These are phyloP conservation scores for Podarcis raffonei DNA, from an alignment of 2,113 vertebrate genomes.

Conservation along the genomic window DNA sequence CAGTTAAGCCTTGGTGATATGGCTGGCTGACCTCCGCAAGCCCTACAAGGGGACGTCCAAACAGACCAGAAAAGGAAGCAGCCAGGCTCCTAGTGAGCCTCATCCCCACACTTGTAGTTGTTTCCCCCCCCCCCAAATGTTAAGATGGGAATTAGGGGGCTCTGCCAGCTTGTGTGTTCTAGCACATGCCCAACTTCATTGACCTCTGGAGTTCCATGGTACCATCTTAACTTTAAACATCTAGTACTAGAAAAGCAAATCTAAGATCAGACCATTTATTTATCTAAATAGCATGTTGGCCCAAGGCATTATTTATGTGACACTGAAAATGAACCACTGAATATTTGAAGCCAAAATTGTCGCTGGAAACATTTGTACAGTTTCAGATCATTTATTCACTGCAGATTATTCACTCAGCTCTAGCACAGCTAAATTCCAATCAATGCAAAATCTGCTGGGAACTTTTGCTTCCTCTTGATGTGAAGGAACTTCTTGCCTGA, in stretches of 20 bases:
- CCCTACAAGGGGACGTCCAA: neutral
- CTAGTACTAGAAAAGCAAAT: neutral
- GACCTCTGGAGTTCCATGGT: neutral
- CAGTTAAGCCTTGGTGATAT: neutral
- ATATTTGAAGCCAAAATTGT: neutral
- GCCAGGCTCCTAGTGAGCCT: neutral
- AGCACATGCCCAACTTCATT: neutral
- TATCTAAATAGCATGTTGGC: neutral
- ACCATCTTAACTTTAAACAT: neutral
- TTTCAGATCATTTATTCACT: neutral
- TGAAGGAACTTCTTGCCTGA: slow-evolving; percentile 55
- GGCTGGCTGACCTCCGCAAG: neutral
- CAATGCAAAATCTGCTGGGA: neutral
- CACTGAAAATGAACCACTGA: neutral
- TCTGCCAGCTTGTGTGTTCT: neutral
- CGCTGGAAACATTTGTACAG: neutral
- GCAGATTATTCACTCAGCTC: neutral
- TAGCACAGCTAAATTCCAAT: neutral
- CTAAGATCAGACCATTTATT: neutral
- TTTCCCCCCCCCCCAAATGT: neutral
- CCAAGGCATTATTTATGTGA: neutral
- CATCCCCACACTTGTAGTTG: neutral
- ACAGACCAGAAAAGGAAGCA: neutral
- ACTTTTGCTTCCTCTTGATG: slow-evolving; percentile 9
- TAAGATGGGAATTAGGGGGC: neutral